These are phyloP conservation scores for Huso huso DNA, from an alignment of 2,797 vertebrate genomes.

Conservation along the genomic window DNA sequence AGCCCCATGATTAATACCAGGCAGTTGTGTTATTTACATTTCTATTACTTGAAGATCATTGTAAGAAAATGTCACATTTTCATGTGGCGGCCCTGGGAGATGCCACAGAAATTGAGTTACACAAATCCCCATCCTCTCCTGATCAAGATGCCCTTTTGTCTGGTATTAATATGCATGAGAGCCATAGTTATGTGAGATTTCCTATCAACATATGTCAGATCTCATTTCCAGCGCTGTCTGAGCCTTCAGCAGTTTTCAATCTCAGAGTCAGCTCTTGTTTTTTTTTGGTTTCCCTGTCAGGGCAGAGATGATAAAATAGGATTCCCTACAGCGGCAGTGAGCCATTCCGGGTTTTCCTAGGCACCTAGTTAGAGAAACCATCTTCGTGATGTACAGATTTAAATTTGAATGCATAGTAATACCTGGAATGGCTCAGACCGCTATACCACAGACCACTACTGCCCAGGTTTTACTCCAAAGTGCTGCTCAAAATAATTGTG, in stretches of 20 bases:
- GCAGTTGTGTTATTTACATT: constrained; percentile 35
- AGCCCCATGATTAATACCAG: constrained; percentile 16
- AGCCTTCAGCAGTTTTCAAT: constrained; percentile 9
- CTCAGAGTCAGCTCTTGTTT: constrained; percentile 6
- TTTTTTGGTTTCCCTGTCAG: too few species aligned
- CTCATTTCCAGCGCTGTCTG: constrained; percentile 27
- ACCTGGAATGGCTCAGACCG: too few species aligned
- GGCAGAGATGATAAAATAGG: background rate
- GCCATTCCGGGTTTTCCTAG: too few species aligned
- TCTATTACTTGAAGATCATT: constrained; percentile 37
- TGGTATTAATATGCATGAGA: constrained; percentile 21
- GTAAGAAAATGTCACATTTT: constrained; percentile 38
- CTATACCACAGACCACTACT: too few species aligned
- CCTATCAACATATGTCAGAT: constrained; percentile 36
- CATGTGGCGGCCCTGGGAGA: constrained; percentile 20
- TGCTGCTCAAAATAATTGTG: too few species aligned
- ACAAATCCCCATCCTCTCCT: background rate
- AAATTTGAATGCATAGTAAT: too few species aligned
- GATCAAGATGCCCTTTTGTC: constrained; percentile 25
- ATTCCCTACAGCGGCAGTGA: background rate
- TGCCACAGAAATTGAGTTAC: constrained; percentile 9
- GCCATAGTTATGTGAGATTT: constrained; percentile 12
- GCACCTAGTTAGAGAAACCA: too few species aligned
- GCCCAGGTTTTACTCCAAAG: too few species aligned
- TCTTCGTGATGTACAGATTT: too few species aligned